Conservation (phyloP, 2,113 vertebrate species). For the Todiramphus chloris region DNA sequence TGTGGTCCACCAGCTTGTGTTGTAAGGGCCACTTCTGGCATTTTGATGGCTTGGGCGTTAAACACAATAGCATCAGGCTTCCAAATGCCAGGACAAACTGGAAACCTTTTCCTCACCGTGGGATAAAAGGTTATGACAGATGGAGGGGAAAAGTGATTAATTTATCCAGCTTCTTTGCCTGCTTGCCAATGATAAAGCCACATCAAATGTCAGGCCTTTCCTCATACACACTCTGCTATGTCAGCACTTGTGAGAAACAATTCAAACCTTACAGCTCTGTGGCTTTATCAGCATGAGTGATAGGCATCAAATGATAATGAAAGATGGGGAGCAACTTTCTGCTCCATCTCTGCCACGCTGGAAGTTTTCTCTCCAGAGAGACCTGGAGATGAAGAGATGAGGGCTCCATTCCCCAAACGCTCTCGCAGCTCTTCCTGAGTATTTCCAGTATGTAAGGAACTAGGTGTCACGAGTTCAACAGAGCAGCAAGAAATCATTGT, state of each 20-base stretch:
- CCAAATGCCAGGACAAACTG: constrained; percentile 38
- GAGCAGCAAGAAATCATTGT: neutral
- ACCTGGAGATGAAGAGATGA: neutral
- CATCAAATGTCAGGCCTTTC: neutral
- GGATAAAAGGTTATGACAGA: constrained; percentile 27
- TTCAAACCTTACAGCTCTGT: neutral
- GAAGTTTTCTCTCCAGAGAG: neutral
- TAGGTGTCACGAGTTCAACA: neutral
- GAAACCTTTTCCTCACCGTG: neutral
- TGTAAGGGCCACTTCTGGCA: neutral
- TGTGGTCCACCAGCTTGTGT: neutral
- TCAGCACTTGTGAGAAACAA: neutral
- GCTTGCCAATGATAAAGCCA: constrained; percentile 13
- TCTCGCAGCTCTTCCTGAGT: neutral
- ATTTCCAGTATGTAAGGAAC: neutral
- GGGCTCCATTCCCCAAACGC: neutral
- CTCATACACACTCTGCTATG: neutral
- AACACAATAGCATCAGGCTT: neutral
- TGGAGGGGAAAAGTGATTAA: constrained; percentile 33
- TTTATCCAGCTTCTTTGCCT: constrained; percentile 22
- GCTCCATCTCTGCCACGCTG: neutral
- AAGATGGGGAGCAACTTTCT: neutral
- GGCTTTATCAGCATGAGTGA: constrained; percentile 1
- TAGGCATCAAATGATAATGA: neutral
- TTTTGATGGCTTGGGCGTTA: neutral